These are phyloP conservation scores for Lepidocolaptes lacrymiger DNA, from an alignment of 2,797 vertebrate species.

Conservation along the genomic window DNA sequence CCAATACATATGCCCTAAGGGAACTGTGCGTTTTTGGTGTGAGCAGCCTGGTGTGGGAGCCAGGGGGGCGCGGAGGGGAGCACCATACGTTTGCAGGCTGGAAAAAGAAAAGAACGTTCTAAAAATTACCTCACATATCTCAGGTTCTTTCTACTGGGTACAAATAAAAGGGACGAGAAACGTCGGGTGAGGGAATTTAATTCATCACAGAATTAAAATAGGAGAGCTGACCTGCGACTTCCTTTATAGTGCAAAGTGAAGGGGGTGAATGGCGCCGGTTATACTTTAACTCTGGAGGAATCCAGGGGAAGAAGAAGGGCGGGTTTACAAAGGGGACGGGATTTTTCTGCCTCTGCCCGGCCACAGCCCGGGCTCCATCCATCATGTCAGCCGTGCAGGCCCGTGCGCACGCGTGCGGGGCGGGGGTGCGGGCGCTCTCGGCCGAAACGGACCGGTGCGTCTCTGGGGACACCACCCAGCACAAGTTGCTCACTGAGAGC, in stretches of 20 bases:
- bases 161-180: slow-evolving; percentile 46
- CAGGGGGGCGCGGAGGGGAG: not conserved
- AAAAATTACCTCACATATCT: not conserved
- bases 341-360: slow-evolving; percentile 68
- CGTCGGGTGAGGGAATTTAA: slow-evolving; percentile 65
- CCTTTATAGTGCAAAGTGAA: slow-evolving; percentile 82
- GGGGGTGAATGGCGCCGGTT: slow-evolving; percentile 86
- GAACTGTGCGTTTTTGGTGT: not conserved
- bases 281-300: slow-evolving; percentile 94
- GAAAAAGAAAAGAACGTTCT: not conserved
- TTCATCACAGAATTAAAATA: slow-evolving; percentile 69
- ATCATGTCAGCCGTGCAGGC: slow-evolving; percentile 71
- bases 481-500: not conserved
- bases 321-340: slow-evolving; percentile 76
- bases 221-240: slow-evolving; percentile 88
- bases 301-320: slow-evolving; percentile 66
- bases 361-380: slow-evolving; percentile 75
- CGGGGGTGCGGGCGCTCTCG: not conserved
- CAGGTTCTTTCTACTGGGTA: slow-evolving; percentile 20
- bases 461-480: not conserved
- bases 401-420: slow-evolving; percentile 53
- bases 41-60: not conserved
- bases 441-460: not conserved
- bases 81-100: not conserved
- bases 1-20: not conserved